Conservation (phyloP, 2,888 invertebrate genomes). For the Caenorhabditis sulstoni region DNA sequence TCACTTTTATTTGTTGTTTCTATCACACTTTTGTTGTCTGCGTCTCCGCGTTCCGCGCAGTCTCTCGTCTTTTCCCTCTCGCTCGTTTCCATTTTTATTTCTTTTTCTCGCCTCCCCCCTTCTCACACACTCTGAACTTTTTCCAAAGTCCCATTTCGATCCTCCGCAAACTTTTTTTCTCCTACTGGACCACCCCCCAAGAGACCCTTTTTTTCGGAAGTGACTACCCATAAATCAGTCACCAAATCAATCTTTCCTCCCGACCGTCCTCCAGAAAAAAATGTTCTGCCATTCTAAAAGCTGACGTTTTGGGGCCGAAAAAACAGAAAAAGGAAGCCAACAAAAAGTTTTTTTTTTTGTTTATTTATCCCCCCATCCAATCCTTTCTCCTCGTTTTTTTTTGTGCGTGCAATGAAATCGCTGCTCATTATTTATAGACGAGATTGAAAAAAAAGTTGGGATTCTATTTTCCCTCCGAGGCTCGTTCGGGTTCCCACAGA, state of each 20-base stretch:
- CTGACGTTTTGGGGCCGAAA: too few relatives aligned
- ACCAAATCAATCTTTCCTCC: constrained; percentile 40
- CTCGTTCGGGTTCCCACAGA: too few relatives aligned
- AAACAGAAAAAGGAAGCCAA: background rate
- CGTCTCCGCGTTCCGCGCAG: background rate
- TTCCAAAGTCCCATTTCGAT: too few relatives aligned
- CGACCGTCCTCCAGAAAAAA: too few relatives aligned
- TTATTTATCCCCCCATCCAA: background rate
- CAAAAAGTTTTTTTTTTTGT: background rate
- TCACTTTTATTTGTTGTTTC: too few relatives aligned
- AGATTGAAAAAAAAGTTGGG: background rate
- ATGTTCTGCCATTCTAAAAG: too few relatives aligned
- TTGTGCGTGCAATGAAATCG: too few relatives aligned
- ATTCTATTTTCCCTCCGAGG: too few relatives aligned
- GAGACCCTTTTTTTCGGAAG: too few relatives aligned
- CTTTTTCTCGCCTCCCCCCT: background rate
- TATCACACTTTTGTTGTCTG: background rate
- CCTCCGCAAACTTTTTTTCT: constrained; percentile 6
- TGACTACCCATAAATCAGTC: constrained; percentile 35
- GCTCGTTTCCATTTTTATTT: background rate
- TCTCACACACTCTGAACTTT: background rate
- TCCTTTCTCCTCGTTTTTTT: too few relatives aligned
- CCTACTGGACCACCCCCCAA: too few relatives aligned
- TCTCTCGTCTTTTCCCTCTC: background rate
- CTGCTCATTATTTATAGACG: too few relatives aligned